Evolutionary conservation across 2,797 vertebrate genomes (phyloP).

Genomic region (Champsocephalus gunnari): DNA sequence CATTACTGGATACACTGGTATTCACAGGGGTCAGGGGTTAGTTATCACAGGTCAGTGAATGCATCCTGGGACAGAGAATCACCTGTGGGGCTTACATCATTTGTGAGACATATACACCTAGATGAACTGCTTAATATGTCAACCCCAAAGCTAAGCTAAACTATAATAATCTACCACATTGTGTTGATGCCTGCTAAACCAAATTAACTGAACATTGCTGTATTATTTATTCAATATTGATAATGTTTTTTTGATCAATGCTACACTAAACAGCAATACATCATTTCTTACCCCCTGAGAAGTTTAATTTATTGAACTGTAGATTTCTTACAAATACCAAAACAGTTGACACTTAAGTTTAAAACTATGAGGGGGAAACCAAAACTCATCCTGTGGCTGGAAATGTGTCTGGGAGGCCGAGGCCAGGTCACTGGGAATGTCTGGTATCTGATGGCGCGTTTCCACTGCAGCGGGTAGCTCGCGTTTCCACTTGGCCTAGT

Average conservation of each 20-base stretch:
- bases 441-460: constrained; percentile 3
- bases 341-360: not conserved
- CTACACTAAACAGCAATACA: constrained; percentile 7
- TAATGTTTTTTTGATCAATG: not conserved
- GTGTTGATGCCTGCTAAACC: not conserved
- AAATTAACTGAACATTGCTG: not conserved
- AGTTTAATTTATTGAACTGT: constrained; percentile 7
- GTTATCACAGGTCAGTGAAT: constrained; percentile 2
- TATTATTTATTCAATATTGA: not conserved
- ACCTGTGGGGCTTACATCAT: not conserved
- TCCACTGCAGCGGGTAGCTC: too few species aligned
- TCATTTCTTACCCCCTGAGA: not conserved
- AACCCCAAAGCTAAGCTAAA: not conserved
- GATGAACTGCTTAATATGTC: not conserved
- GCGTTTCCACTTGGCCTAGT: too few species aligned
- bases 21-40: constrained; percentile 1
- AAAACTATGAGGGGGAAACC: constrained; percentile 20
- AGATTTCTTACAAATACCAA: not conserved
- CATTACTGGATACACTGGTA: not conserved
- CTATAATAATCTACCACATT: not conserved
- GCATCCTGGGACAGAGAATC: not conserved
- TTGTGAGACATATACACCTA: not conserved
- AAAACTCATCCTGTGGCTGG: constrained; percentile 22
- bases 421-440: constrained; percentile 30
- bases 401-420: constrained; percentile 37